Percentiles rank a stretch among this genome's conserved stretches.
phyloP scores from a whole-genome alignment of 2,797 vertebrate genomes.

The Anguilla megastoma region DNA sequence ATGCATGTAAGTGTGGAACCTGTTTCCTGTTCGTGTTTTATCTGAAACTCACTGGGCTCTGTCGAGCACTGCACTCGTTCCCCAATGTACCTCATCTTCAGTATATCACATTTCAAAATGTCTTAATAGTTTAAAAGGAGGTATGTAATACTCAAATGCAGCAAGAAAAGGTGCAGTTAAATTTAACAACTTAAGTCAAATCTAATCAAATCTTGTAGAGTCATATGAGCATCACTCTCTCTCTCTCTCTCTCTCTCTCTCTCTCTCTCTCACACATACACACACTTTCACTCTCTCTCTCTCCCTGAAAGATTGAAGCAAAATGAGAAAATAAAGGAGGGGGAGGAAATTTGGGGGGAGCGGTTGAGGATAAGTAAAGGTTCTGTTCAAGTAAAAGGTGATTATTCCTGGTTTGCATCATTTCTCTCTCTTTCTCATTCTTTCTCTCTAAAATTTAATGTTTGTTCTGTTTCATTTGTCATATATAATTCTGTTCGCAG shows the following conservation, averaged over 20 bases:
- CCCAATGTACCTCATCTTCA: background rate
- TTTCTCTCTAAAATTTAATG: constrained; percentile 31
- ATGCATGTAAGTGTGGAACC: background rate
- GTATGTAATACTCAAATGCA: background rate
- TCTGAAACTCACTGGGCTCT: background rate
- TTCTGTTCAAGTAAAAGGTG: constrained; percentile 41
- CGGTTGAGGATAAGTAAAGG: no score
- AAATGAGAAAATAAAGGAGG: no score
- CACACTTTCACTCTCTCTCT: background rate
- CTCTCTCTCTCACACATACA: background rate
- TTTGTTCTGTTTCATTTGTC: constrained; percentile 12
- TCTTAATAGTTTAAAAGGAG: background rate
- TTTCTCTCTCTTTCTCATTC: no score
- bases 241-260: background rate
- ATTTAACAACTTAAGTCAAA: background rate
- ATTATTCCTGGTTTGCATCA: constrained; percentile 36
- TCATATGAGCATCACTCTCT: background rate
- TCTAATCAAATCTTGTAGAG: background rate
- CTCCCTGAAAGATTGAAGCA: no score
- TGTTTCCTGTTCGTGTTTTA: background rate
- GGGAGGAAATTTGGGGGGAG: no score
- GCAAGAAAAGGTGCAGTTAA: background rate
- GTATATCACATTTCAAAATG: background rate
- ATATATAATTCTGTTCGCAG: background rate
- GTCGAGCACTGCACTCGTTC: background rate